Conservation (phyloP, 2,888 invertebrate genomes). For the Drosophila mimetica region DNA sequence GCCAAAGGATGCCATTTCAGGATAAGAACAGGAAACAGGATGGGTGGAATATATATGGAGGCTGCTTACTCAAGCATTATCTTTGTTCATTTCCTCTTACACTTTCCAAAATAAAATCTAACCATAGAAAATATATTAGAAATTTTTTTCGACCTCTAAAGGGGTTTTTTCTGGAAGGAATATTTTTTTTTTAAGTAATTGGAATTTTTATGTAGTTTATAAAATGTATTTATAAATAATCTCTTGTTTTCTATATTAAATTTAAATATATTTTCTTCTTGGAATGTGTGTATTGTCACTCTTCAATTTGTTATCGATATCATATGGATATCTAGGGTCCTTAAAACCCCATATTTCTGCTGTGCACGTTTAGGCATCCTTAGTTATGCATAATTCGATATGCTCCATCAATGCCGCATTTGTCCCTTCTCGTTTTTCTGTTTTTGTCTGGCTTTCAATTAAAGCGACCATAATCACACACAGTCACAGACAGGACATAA, state of each 20-base stretch:
- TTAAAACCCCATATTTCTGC: neutral
- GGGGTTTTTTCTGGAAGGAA: too few species aligned
- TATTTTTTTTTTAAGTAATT: too few species aligned
- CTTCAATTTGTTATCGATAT: neutral
- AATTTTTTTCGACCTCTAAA: too few species aligned
- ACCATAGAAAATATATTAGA: too few species aligned
- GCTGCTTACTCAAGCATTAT: conserved; percentile 41
- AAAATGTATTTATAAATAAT: too few species aligned
- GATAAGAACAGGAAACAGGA: neutral
- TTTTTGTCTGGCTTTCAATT: conserved; percentile 73
- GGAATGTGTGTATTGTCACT: neutral
- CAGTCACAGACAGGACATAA: conserved; percentile 11
- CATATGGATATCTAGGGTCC: neutral
- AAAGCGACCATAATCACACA: conserved; percentile 63
- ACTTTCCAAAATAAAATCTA: neutral
- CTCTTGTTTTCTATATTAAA: too few species aligned
- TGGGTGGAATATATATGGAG: conserved; percentile 15
- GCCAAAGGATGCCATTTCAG: conserved; percentile 30
- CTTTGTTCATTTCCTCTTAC: conserved; percentile 33
- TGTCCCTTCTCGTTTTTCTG: conserved; percentile 12
- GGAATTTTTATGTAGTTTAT: too few species aligned
- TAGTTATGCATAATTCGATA: conserved; percentile 69
- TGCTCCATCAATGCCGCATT: conserved; percentile 69
- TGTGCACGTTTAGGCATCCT: conserved; percentile 22
- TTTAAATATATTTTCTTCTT: too few species aligned